These are phyloP conservation scores for Thomomys bottae DNA, from an alignment of 2,113 vertebrate genomes.

Conservation along the genomic window DNA sequence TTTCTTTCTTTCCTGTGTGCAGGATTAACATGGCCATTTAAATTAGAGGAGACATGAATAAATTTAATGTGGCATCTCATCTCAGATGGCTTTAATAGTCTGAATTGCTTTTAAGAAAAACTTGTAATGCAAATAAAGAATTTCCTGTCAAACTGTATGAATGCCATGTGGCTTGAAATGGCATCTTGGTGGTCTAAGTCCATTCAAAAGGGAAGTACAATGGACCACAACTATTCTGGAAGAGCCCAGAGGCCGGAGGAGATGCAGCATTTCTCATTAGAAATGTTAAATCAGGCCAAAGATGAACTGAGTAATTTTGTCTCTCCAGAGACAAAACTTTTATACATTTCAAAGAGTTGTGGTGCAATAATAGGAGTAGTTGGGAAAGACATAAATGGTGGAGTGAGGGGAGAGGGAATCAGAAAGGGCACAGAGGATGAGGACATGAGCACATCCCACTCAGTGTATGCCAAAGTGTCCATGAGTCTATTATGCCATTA, in stretches of 20 bases:
- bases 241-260: neutral
- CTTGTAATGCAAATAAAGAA: constrained; percentile 50
- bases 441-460: neutral
- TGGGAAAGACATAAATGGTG: constrained; percentile 5
- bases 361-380: constrained; percentile 9
- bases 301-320: neutral
- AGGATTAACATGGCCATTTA: constrained; percentile 52
- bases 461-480: neutral
- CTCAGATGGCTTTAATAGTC: constrained; percentile 70
- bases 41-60: constrained; percentile 54
- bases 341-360: constrained; percentile 24
- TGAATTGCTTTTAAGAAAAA: constrained; percentile 65
- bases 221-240: constrained; percentile 47
- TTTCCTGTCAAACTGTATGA: constrained; percentile 50
- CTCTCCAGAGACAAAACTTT: constrained; percentile 43
- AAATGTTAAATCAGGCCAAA: constrained; percentile 32
- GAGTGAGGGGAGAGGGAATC: neutral
- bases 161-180: constrained; percentile 57
- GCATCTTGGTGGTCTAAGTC: constrained; percentile 54
- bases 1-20: constrained; percentile 45
- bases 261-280: constrained; percentile 35
- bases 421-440: neutral
- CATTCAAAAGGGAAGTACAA: constrained; percentile 52
- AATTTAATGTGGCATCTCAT: constrained; percentile 35
- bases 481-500: neutral